Percentiles rank a stretch among this genome's conserved stretches.
These are phyloP conservation scores for Aradus depressus DNA, from an alignment of 2,888 invertebrate genomes.

Conservation along the genomic window DNA sequence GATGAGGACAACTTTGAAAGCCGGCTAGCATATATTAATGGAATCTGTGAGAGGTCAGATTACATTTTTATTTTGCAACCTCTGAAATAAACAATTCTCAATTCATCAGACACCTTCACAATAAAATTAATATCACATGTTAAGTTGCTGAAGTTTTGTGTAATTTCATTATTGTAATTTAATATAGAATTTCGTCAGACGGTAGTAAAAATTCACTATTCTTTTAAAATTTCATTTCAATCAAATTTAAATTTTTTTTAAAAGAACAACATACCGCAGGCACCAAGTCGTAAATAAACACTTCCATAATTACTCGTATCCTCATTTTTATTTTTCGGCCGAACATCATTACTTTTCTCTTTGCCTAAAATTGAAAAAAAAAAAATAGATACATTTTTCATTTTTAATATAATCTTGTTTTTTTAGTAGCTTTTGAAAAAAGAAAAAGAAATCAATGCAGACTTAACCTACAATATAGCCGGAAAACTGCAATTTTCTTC, in stretches of 20 bases:
- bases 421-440: constrained; percentile 8
- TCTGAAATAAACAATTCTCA: too few species aligned
- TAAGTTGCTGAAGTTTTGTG: neutral
- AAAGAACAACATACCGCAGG: constrained; percentile 53
- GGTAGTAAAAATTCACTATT: neutral
- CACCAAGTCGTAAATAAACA: constrained; percentile 75
- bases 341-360: constrained; percentile 15
- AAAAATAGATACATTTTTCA: neutral
- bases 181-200: neutral
- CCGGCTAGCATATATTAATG: too few species aligned
- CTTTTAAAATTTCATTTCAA: too few species aligned
- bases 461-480: neutral
- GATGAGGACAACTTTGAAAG: too few species aligned
- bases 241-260: too few species aligned
- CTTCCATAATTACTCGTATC: constrained; percentile 50
- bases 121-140: neutral
- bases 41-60: too few species aligned
- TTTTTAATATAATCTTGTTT: neutral
- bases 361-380: neutral
- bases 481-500: neutral
- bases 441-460: constrained; percentile 38
- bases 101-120: neutral
- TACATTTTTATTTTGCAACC: too few species aligned
- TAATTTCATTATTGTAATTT: neutral
- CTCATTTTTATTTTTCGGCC: constrained; percentile 31